Conservation (phyloP, 2,797 vertebrate genomes). For the Siniperca scherzeri region DNA sequence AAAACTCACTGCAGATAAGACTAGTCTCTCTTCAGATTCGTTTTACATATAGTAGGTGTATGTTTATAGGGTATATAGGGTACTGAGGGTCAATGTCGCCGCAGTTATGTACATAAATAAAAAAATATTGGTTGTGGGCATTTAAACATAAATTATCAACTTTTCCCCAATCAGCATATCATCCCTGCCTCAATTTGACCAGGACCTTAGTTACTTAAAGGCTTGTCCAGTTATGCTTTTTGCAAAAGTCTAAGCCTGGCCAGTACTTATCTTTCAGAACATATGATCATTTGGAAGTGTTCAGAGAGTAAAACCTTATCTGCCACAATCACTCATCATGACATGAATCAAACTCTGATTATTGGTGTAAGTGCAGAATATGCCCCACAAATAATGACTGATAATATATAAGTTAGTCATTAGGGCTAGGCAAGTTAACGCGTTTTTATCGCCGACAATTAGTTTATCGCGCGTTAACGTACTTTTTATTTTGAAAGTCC, state of each 20-base stretch:
- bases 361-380: not conserved
- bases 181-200: not conserved
- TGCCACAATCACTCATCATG: not conserved
- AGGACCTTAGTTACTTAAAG: not conserved
- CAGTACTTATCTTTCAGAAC: not conserved
- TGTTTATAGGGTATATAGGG: not conserved
- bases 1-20: not conserved
- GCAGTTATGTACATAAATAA: not conserved
- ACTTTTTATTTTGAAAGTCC: too few species aligned
- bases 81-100: not conserved
- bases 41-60: not conserved
- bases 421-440: too few species aligned
- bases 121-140: not conserved
- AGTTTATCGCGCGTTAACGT: too few species aligned
- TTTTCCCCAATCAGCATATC: not conserved
- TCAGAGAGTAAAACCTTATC: not conserved
- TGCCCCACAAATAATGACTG: not conserved
- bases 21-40: not conserved
- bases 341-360: not conserved
- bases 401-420: not conserved
- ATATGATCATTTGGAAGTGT: not conserved
- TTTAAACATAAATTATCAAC: not conserved
- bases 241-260: not conserved
- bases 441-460: too few species aligned
- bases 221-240: not conserved